Base-by-base conservation (phyloP, 2,113 vertebrate genomes). In the Taxidea taxus region DNA sequence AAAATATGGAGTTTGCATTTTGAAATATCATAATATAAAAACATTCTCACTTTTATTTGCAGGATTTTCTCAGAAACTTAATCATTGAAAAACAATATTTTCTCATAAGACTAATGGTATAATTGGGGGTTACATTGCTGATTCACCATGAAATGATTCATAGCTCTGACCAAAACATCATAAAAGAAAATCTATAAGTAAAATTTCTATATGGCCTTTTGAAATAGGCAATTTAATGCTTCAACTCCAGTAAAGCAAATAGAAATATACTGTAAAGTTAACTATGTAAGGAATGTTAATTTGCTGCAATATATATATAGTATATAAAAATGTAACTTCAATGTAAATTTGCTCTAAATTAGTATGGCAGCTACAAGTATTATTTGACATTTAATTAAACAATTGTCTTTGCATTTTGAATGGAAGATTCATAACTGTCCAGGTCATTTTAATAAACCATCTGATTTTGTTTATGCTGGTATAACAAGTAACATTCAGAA, bases 141-240 rank as follows among this genome's bases (percentile, higher is more conserved):
- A 93, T 58, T 95, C 64, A 94, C 70, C 85, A 78, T 42, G 37
- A 96, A 89, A 77, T 85, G 60, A 94, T 77, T 96, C 51, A 83
- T 72, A 66, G 51, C 21, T 90, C 47, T 95, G 77, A 87, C n/a
- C 92, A 78, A 92, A 93, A 80, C 37, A 66, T 83, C 18, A 37
- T 77, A 75, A 95, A 94, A 97, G 80, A 90, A 77, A 77, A 66
- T 9, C 49, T 90, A 18, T 58, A 62, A 75, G 66, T 81, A 31
- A 77, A 97, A 93, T 56, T 72, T 86, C 58, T 70, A 31, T 18
- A 31, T 31, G 6, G 14, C 16, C 37, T 39, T 58, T 94, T 74
- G 91, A 97, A 85, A 77, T 96, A 44, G 34, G 18, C 51, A 88
- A 64, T 93, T 88, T 81, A 93, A 72, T 21, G 23, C 27, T 91